Base-by-base conservation (phyloP, 1,140 invertebrate genomes). In the Sitophilus oryzae region DNA sequence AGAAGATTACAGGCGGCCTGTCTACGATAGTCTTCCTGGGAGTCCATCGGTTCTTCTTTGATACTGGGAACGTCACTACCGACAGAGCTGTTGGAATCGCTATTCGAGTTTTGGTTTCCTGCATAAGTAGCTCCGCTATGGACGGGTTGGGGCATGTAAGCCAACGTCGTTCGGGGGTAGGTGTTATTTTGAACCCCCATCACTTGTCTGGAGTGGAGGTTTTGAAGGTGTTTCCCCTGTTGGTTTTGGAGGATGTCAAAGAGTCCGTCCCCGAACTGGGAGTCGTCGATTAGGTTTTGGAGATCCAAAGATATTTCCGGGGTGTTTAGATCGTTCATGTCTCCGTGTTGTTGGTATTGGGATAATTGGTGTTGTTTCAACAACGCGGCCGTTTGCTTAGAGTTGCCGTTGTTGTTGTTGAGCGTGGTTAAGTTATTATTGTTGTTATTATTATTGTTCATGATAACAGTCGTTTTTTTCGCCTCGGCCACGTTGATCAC, bases 101-200 rank as follows among this genome's bases (percentile, higher is more conserved):
- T 72, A 42, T 68, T 70, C 37, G 62, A 64, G 54, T 67, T 70
- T 47, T 60, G 64, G 21, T 38, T 63, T 20, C 53, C 63, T 16
- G 81, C 82, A 68, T 86, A 89, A 9, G 81, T 82, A 8, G 85
- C 84, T 2, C 85, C 85, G 40, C 84, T 86, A 72, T 93, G 90
- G 0, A 93, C 89, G 1, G 89, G 88, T 66, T 92, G 89, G 0
- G 90, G 91, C 85, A 93, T 89, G 66, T 93, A 93, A 1, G 88
- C 85, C 20, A 92, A 68, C 0, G 88, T 84, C 1, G 84, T 83
- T 40, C 86, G 66, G 0, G 79, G 75, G 30, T 82, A 82, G 3
- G 73, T 71, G 22, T 49, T 44, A 18, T 69, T 70, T 42, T 71
- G 70, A 44, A 67, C 70, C 15, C 67, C 68, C 61, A 74, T 71